These are phyloP conservation scores for Morpho achilles DNA, from an alignment of 2,888 invertebrate species.

Conservation along the genomic window DNA sequence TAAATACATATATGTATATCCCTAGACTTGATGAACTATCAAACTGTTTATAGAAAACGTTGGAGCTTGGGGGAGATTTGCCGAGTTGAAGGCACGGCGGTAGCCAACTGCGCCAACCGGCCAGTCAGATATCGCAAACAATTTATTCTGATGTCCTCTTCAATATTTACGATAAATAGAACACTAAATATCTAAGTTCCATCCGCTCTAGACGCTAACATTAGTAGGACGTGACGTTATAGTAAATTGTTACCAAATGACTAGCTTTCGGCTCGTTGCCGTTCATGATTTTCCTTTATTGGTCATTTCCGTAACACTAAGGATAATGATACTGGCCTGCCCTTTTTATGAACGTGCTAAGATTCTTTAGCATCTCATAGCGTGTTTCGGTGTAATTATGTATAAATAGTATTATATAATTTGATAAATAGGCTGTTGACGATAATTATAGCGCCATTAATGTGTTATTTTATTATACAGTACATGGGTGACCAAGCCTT, in stretches of 20 bases:
- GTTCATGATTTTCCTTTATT: constrained; percentile 19
- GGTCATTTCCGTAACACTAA: constrained; percentile 20
- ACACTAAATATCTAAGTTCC: not conserved
- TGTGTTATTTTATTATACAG: too few relatives aligned
- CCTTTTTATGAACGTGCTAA: constrained; percentile 16
- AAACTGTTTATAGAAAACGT: not conserved
- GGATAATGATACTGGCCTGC: constrained; percentile 15
- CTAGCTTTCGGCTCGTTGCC: constrained; percentile 17
- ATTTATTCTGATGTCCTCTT: not conserved
- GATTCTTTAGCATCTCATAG: constrained; percentile 14
- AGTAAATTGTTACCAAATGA: constrained; percentile 15
- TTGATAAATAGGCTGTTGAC: too few relatives aligned
- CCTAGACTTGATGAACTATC: too few relatives aligned
- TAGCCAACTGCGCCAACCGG: too few relatives aligned
- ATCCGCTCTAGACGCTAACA: constrained; percentile 5
- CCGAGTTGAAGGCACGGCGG: too few relatives aligned
- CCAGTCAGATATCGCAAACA: not conserved
- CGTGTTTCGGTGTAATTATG: not conserved
- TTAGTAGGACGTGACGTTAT: constrained; percentile 17
- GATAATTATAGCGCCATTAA: too few relatives aligned
- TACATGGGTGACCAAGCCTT: too few relatives aligned
- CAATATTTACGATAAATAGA: constrained; percentile 8
- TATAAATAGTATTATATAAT: too few relatives aligned
- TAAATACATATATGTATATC: too few relatives aligned
- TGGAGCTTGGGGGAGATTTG: too few relatives aligned